phyloP scores from a whole-genome alignment of 2,113 vertebrate genomes.

The Erinaceus europaeus region DNA sequence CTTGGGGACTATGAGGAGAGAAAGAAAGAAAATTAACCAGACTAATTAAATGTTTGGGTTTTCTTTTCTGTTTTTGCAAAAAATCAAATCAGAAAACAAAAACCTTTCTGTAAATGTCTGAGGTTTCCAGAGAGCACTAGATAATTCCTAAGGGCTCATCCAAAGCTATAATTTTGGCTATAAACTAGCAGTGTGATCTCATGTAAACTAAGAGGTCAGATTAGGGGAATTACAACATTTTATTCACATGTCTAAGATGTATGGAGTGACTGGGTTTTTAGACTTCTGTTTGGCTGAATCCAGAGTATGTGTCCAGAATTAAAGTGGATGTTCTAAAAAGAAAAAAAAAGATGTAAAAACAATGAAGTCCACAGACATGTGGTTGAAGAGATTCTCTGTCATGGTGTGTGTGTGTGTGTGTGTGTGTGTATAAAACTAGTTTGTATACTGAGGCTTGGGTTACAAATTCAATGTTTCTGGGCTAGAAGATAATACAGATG shows the following conservation, averaged over 20 bases:
- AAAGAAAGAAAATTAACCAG: conserved; percentile 51
- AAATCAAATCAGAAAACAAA: conserved; percentile 9
- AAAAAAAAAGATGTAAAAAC: conserved; percentile 23
- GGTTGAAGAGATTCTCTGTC: not conserved
- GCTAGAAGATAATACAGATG: not conserved
- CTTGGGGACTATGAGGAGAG: conserved; percentile 68
- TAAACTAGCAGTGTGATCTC: not conserved
- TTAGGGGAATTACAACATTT: not conserved
- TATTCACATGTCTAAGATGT: not conserved
- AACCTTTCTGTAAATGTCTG: not conserved
- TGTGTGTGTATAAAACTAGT: not conserved
- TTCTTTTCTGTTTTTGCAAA: not conserved
- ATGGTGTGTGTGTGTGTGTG: not conserved
- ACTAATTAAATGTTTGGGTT: conserved; percentile 66
- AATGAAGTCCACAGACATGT: not conserved
- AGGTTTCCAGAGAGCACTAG: not conserved
- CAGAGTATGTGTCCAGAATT: not conserved
- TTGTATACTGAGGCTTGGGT: not conserved
- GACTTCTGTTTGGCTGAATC: not conserved
- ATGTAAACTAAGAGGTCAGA: not conserved
- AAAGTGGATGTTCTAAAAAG: not conserved
- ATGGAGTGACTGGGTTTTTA: not conserved
- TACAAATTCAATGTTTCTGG: not conserved
- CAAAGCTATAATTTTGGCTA: not conserved
- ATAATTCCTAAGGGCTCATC: not conserved